Percentiles rank a stretch among this genome's conserved stretches.
phyloP scores from a whole-genome alignment of 2,888 invertebrate species.

The Escarpia spicata region DNA sequence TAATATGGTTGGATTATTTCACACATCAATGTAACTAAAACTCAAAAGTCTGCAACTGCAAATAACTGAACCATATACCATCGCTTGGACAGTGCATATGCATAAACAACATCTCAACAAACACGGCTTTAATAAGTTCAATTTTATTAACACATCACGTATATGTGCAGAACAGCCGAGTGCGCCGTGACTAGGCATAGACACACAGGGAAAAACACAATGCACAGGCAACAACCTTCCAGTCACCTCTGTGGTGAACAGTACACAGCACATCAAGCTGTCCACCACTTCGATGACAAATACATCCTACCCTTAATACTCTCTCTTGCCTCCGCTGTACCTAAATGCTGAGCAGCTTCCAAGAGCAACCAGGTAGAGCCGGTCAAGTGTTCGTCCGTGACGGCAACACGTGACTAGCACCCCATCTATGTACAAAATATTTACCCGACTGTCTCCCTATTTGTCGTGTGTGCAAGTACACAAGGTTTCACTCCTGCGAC shows the following conservation, averaged over 20 bases:
- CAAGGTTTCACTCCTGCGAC: not conserved
- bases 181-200: not conserved
- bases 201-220: not conserved
- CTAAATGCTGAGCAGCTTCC: not conserved
- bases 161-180: not conserved
- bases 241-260: not conserved
- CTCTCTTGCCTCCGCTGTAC: not conserved
- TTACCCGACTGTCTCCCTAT: not conserved
- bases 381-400: not conserved
- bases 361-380: not conserved
- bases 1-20: too few species aligned
- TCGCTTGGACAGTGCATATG: not conserved
- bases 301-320: not conserved
- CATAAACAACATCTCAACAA: not conserved
- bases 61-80: not conserved
- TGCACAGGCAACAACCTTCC: not conserved
- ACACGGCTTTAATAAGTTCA: not conserved
- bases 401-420: not conserved
- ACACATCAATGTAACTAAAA: not conserved
- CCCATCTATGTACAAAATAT: slow-evolving; percentile 13
- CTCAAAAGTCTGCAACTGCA: not conserved
- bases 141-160: slow-evolving; percentile 12
- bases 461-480: slow-evolving; percentile 3
- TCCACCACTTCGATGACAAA: not conserved
- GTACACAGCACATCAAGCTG: not conserved